These are phyloP conservation scores for Poecilobothrus nobilitatus DNA, from an alignment of 2,888 invertebrate species.

Conservation along the genomic window DNA sequence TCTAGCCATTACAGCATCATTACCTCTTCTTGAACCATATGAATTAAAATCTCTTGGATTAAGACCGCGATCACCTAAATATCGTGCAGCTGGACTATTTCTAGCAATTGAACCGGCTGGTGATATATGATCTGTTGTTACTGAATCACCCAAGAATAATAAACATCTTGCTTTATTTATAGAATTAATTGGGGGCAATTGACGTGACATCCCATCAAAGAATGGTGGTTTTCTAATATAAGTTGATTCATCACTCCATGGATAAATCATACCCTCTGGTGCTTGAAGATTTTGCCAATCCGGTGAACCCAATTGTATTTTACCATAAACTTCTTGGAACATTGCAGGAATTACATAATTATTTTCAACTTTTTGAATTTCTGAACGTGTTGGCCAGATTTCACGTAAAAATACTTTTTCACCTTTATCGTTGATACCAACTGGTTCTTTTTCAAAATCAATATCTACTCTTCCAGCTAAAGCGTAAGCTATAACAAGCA, in stretches of 20 bases:
- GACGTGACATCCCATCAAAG: conserved; percentile 69
- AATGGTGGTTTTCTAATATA: conserved; percentile 96
- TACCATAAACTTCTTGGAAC: conserved; percentile 76
- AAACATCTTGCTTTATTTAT: conserved; percentile 72
- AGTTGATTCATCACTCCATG: conserved; percentile 84
- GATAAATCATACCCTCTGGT: conserved; percentile 75
- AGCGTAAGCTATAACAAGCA: conserved; percentile 94
- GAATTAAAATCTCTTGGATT: conserved; percentile 95
- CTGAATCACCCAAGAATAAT: conserved; percentile 86
- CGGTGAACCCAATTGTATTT: conserved; percentile 74
- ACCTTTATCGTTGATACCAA: conserved; percentile 60
- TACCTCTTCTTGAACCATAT: conserved; percentile 93
- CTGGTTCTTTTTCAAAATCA: conserved; percentile 84
- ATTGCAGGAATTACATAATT: conserved; percentile 88
- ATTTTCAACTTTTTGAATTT: conserved; percentile 84
- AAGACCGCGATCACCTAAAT: conserved; percentile 44
- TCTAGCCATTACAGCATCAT: conserved; percentile 94
- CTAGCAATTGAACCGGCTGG: conserved; percentile 96
- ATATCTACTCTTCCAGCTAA: conserved; percentile 91
- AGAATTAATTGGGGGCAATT: conserved; percentile 50
- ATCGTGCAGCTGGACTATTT: conserved; percentile 71
- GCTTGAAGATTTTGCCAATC: conserved; percentile 78
- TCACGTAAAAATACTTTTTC: conserved; percentile 75
- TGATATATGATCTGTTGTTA: conserved; percentile 98
- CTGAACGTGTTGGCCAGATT: conserved; percentile 88